Conservation (phyloP, 2,888 invertebrate genomes). For the Myopa tessellatipennis region DNA sequence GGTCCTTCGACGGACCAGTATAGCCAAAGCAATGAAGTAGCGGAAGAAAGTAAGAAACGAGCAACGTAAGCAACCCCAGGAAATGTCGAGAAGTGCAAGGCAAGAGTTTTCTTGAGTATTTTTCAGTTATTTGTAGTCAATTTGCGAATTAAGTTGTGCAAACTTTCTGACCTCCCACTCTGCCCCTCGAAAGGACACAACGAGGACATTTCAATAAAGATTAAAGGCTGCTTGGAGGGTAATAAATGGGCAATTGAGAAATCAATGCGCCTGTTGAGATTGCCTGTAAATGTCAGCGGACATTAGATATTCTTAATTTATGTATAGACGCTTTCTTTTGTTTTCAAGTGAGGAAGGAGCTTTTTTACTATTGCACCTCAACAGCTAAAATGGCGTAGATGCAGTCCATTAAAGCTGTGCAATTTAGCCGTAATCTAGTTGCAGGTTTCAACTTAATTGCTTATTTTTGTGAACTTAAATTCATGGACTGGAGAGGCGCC, state of each 20-base stretch:
- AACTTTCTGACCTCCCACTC: constrained; percentile 47
- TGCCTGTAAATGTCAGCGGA: constrained; percentile 22
- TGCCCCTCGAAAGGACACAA: constrained; percentile 1
- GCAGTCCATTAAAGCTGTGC: not conserved
- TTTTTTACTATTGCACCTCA: not conserved
- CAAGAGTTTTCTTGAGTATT: constrained; percentile 54
- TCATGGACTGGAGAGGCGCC: not conserved
- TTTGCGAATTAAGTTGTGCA: constrained; percentile 60
- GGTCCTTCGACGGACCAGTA: constrained; percentile 19
- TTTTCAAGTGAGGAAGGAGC: not conserved
- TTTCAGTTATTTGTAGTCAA: constrained; percentile 64
- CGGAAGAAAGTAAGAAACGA: not conserved
- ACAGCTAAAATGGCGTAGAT: too few species aligned
- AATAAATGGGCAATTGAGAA: constrained; percentile 35
- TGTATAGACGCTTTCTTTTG: constrained; percentile 5
- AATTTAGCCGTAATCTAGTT: not conserved
- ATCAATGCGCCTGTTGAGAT: constrained; percentile 24
- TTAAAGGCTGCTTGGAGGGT: constrained; percentile 31
- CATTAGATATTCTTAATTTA: constrained; percentile 26
- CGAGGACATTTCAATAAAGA: constrained; percentile 36
- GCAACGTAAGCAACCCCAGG: not conserved
- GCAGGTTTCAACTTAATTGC: not conserved
- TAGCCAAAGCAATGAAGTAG: constrained; percentile 2
- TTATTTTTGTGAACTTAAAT: not conserved
- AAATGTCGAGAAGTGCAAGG: constrained; percentile 25